Conservation (phyloP, 2,113 vertebrate species). For the Dolichotis patagonum region DNA sequence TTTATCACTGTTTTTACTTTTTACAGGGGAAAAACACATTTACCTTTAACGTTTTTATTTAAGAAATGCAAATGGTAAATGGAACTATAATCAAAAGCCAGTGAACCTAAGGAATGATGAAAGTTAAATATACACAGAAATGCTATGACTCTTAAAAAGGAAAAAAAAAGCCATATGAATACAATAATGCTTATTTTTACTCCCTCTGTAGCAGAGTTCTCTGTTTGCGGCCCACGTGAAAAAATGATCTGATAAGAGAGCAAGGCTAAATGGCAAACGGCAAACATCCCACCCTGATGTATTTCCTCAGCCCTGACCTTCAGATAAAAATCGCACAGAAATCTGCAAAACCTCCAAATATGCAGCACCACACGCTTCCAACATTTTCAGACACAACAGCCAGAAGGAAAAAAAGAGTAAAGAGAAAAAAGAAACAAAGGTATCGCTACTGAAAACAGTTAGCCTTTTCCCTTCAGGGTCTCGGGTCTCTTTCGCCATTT, state of each 20-base stretch:
- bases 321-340: slow-evolving; percentile 83
- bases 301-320: slow-evolving; percentile 87
- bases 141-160: slow-evolving; percentile 68
- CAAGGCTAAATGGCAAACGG: slow-evolving; percentile 86
- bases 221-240: slow-evolving; percentile 81
- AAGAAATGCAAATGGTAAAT: slow-evolving; percentile 76
- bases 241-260: slow-evolving; percentile 86
- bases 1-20: slow-evolving; percentile 67
- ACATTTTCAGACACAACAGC: slow-evolving; percentile 82
- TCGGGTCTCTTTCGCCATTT: not conserved
- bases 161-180: slow-evolving; percentile 68
- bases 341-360: slow-evolving; percentile 85
- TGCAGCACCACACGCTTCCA: slow-evolving; percentile 77
- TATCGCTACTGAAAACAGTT: slow-evolving; percentile 72
- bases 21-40: slow-evolving; percentile 32
- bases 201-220: slow-evolving; percentile 76
- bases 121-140: slow-evolving; percentile 80
- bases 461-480: slow-evolving; percentile 70
- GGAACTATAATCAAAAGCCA: slow-evolving; percentile 76
- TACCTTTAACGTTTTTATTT: slow-evolving; percentile 73
- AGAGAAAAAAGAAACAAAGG: slow-evolving; percentile 62
- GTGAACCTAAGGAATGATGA: slow-evolving; percentile 74
- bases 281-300: slow-evolving; percentile 85
- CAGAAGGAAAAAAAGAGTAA: not conserved
- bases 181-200: slow-evolving; percentile 78